Evolutionary conservation across 2,888 invertebrate species (phyloP).

Genomic region (Polietes domitor): DNA sequence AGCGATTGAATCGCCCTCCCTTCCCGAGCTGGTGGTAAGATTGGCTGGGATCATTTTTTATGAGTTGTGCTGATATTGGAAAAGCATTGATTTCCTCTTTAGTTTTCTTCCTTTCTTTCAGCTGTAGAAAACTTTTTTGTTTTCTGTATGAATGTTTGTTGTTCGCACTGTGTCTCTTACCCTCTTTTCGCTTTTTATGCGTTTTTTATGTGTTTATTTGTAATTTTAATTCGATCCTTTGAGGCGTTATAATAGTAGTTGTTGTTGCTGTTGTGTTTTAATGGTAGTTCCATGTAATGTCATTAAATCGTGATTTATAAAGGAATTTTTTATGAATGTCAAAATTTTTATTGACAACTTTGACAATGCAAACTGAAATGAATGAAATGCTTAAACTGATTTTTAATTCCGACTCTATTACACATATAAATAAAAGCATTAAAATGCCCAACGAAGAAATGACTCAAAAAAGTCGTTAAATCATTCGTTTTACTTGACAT

Average conservation of each 20-base stretch:
- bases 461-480: background rate
- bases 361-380: background rate
- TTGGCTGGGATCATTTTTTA: conserved; percentile 31
- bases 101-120: background rate
- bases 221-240: conserved; percentile 50
- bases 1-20: background rate
- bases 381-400: background rate
- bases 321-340: conserved; percentile 30
- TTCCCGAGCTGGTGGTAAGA: background rate
- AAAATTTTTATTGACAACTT: conserved; percentile 29
- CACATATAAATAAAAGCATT: background rate
- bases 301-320: conserved; percentile 49
- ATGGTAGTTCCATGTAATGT: conserved; percentile 33
- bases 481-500: background rate
- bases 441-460: background rate
- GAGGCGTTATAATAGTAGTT: conserved; percentile 45
- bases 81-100: conserved; percentile 38
- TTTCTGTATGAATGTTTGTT: conserved; percentile 22
- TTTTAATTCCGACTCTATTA: background rate
- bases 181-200: conserved; percentile 21
- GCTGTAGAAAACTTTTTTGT: background rate
- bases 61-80: conserved; percentile 19
- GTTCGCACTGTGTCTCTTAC: conserved; percentile 16
- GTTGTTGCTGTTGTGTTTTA: conserved; percentile 29
- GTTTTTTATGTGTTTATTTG: conserved; percentile 32